Percentiles rank a stretch among this genome's conserved stretches.
Conservation (phyloP, 2,888 invertebrate species). For the Diaphora mendica region DNA sequence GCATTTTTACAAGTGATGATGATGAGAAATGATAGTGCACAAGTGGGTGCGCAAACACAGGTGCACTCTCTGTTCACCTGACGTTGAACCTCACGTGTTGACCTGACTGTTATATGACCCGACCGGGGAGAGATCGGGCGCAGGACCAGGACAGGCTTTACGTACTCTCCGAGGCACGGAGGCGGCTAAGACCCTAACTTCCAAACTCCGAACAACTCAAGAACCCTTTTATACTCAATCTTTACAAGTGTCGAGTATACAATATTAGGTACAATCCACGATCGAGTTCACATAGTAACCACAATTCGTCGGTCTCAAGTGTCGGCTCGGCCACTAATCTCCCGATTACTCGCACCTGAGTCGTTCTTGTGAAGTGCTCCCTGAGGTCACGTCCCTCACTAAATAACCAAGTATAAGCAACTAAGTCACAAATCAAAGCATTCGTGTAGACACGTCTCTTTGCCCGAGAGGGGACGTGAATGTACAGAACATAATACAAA, state of each 20-base stretch:
- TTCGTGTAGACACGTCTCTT: not conserved
- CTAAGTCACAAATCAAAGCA: constrained; percentile 21
- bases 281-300: constrained; percentile 15
- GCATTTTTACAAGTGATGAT: no score
- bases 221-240: no score
- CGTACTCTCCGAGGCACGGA: no score
- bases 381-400: constrained; percentile 13
- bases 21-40: no score
- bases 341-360: constrained; percentile 21
- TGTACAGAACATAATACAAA: not conserved
- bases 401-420: constrained; percentile 14
- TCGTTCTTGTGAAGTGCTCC: constrained; percentile 17
- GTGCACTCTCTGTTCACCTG: no score
- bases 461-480: not conserved
- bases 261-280: not conserved
- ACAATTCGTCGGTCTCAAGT: constrained; percentile 11
- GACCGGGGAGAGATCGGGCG: no score
- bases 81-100: no score
- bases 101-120: no score
- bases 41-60: no score
- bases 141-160: no score
- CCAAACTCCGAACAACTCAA: no score
- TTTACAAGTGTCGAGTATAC: not conserved
- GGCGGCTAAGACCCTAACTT: no score
- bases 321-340: constrained; percentile 24